Evolutionary conservation across 2,797 vertebrate species (phyloP), one percentile per base, ranked within the genome.

Genomic region (Sebastes paucispinis): DNA sequence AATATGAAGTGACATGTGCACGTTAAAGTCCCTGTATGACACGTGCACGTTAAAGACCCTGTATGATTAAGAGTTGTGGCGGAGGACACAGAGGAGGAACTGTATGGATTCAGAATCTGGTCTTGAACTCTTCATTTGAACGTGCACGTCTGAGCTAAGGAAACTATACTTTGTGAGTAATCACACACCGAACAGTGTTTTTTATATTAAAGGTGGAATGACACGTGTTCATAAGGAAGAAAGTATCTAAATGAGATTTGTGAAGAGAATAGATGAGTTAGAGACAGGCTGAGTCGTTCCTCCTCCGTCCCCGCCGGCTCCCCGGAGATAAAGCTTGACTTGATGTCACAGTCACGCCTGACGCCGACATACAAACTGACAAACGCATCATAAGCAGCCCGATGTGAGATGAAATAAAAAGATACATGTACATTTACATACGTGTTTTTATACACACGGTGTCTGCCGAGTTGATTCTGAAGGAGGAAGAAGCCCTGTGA

Each of bases 371-470:
- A 72, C 72, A 71, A 82, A 74, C 70, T 71, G 79, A 88, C 87
- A 83, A 12, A 87, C 52, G 77, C 50, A 3, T 73, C 85, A 80
- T 18, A 70, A 75, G 63, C 63, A 75, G 63, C 63, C 2, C 8
- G 20, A 79, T 25, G 80, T 13, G 50, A 93, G 86, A 91, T 82
- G 73, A 68, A 74, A 75, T 77, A 69, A 78, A 70, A 77, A 88
- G 89, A 90, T 90, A 84, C 69, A 78, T 79, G 78, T 86, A 83
- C 70, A 93, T 94, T 92, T 90, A 84, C 82, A 94, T 88, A 88
- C 67, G 71, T 93, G 86, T 84, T 36, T 32, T 83, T 79, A 83
- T 78, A 81, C 65, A 81, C 65, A 81, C 77, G 79, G 86, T 27
- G 75, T 86, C 73, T 81, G 78, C 87, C 88, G 82, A 86, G 91